Evolutionary conservation across 30 jellyfish, hydroid and myxozoan species (phyloP), one percentile per base, ranked within the genome.

Genomic region (Haliclystus octoradiatus): DNA sequence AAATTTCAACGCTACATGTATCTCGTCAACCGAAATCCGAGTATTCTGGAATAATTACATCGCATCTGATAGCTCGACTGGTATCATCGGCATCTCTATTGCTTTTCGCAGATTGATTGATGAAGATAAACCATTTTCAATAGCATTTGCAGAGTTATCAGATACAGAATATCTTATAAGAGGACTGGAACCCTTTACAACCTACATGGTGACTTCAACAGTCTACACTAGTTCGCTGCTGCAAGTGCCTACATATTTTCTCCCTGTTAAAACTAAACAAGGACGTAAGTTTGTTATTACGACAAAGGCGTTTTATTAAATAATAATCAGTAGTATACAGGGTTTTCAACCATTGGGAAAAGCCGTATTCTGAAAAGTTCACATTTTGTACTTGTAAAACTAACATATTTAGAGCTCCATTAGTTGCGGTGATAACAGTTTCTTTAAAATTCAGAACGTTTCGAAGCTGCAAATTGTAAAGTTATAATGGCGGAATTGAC

Each of bases 231-330:
- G 14, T 5, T 19, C 9, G 19, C 19, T 19, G 57, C 19, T 40
- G 9, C 14, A 19, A 40, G 19, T 40, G 57, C 57, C 57, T 5
- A 40, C 57, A 40, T 40, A 40, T 19, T 40, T 40, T 19, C 57
- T 40, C 14, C 14, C 9, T 5, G 57, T 19, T 19, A 40, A 40
- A 19, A 40, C 57, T 40, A 9, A 40, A 5, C 14, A 40, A 40
- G 57, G 57, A 40, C 9, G 57, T 40, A 40, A 40, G 57, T 40
- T n/a, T n/a, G n/a, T n/a, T n/a, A n/a, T n/a, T n/a, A n/a, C n/a
- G n/a, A n/a, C n/a, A n/a, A n/a, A n/a, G n/a, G n/a, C n/a, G n/a
- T n/a, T n/a, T n/a, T n/a, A n/a, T n/a, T n/a, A n/a, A n/a, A n/a
- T n/a, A n/a, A n/a, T n/a, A n/a, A n/a, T n/a, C n/a, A n/a, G n/a